Base-by-base conservation (phyloP, 2,888 invertebrate species). In the Tridacna gigas region DNA sequence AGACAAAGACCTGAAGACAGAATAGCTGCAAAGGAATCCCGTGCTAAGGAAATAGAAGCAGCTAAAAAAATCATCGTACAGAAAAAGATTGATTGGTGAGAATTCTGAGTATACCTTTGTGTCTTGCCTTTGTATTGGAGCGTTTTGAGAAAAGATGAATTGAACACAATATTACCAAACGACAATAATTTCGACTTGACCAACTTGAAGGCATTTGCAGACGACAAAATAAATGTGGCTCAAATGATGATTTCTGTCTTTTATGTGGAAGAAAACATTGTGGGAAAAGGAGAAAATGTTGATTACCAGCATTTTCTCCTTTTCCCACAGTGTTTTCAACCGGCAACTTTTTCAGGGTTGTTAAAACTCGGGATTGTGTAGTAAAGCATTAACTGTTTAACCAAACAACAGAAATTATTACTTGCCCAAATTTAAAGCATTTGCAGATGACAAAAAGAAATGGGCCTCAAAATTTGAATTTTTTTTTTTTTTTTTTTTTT, bases 51-150 rank as follows among this genome's bases (percentile, higher is more conserved):
- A 51, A 77, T 89, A 37, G 87, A 86, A 25, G 87, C 81, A 51
- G 89, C 91, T 7, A 88, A 86, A 81, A 65, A 83, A 25, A 76
- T 91, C 12, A 74, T 92, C 28, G 76, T 83, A 11, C 48, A 88
- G 71, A 86, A 84, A 80, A 84, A 90, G 51, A 83, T 91, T 61
- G 91, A 91, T 75, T 89, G 90, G 91, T 88, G 79, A 79, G 61
- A 61, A 69, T 56, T 56, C 20, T 37, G 2, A 37, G 37, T 37
- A 37, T 37, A 37, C 37, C 2, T 37, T 4, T 37, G 37, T 37
- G 2, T 37, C 37, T 37, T 37, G 7, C 2, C 37, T 37, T 37
- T 37, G 3, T 37, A 7, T 37, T 37, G 37, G 37, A 7, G 37
- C 7, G 7, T 37, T 37, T 37, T 37, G 2, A 7, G 37, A 7